Evolutionary conservation across 2,888 invertebrate genomes (phyloP), one percentile per base, ranked within the genome.

Genomic region (Strigamia crassipes): DNA sequence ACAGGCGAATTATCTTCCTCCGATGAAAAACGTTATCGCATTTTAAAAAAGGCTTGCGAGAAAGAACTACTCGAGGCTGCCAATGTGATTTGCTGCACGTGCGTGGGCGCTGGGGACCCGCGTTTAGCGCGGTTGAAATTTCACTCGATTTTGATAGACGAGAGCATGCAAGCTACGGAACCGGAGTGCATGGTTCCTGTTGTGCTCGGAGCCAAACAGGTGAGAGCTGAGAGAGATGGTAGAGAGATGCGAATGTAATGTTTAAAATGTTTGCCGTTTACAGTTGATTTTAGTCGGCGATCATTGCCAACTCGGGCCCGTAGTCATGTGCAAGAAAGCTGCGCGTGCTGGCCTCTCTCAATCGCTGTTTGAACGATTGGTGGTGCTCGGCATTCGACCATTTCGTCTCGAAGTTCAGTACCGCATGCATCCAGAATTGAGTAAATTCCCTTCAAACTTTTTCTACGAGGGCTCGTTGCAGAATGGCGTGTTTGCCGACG

Each of bases 111-210:
- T 0, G 99, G 99, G 0, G 99, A 99, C 89, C 95, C 96, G 0
- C 90, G 99, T 23, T 90, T 99, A n/a, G 92, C 94, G 1, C 91
- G 96, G 82, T 92, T 99, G 87, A 95, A 97, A 86, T 99, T 99
- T 89, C 94, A 96, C 84, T 96, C 96, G 27, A 97, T 99, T 85
- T 91, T 99, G 13, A 98, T 99, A 84, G 98, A 99, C 87, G 98
- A 99, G 88, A 96, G 95, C 86, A 96, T 96, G 93, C 97, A 97
- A 88, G 96, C 97, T 0, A 98, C 98, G 0, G 96, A 96, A 87
- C 98, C 98, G 0, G 98, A 99, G 86, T 98, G 98, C 87, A 97
- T 99, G 97, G 99, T 99, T 21, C 98, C 99, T 0, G 97, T 99
- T 0, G 97, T 99, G 0, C 90, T 99, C 5, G 99, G 99, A 13